Evolutionary conservation across 2,797 vertebrate genomes (phyloP).

Genomic region (Limnodromus scolopaceus): DNA sequence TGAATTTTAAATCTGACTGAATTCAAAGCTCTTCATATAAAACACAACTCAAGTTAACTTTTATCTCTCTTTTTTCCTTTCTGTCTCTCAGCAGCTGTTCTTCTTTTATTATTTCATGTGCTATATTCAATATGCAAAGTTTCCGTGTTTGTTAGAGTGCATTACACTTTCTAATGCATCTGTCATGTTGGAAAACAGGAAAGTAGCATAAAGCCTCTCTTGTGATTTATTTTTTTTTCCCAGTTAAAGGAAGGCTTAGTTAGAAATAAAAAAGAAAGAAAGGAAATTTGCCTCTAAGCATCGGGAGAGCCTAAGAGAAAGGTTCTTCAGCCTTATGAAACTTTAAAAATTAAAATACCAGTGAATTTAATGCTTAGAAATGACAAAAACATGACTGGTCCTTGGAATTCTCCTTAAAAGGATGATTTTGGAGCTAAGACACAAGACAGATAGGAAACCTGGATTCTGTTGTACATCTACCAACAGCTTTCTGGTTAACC

Average conservation of each 20-base stretch:
- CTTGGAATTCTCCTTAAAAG: constrained; percentile 29
- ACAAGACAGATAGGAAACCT: neutral
- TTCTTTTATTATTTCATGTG: constrained; percentile 71
- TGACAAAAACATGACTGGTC: neutral
- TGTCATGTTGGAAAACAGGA: constrained; percentile 62
- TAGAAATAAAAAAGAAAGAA: neutral
- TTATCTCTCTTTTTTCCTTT: constrained; percentile 41
- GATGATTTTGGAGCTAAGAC: neutral
- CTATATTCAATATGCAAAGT: constrained; percentile 63
- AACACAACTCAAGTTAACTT: constrained; percentile 61
- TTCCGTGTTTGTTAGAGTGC: constrained; percentile 64
- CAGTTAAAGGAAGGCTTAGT: constrained; percentile 26
- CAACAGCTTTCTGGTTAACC: constrained; percentile 3
- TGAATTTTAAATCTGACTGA: constrained; percentile 62
- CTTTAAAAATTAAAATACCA: constrained; percentile 46
- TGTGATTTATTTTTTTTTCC: neutral
- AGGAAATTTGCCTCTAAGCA: constrained; percentile 28
- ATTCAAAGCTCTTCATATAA: constrained; percentile 63
- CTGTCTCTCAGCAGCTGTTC: constrained; percentile 61
- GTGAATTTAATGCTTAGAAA: constrained; percentile 31
- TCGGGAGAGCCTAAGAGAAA: neutral
- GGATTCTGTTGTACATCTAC: neutral
- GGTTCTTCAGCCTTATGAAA: constrained; percentile 11
- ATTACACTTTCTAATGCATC: constrained; percentile 68
- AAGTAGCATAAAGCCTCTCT: constrained; percentile 65